These are phyloP conservation scores for Umimayanthus kanabou DNA, from an alignment of 92 coral and sea anemone genomes.

Conservation along the genomic window DNA sequence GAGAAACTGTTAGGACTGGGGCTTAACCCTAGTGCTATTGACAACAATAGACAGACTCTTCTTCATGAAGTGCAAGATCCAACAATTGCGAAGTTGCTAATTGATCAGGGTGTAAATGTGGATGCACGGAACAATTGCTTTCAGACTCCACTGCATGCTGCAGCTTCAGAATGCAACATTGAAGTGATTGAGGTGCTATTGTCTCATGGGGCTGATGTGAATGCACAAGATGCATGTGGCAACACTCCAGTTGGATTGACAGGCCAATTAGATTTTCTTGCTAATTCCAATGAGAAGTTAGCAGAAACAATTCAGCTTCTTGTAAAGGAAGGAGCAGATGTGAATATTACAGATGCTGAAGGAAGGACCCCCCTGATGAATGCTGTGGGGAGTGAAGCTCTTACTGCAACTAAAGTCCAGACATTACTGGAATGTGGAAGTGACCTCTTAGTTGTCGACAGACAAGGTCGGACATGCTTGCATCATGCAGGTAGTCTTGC, in stretches of 20 bases:
- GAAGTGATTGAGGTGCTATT: conserved; percentile 6
- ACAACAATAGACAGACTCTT: background rate
- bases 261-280: background rate
- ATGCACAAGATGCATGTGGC: conserved; percentile 32
- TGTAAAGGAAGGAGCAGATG: conserved; percentile 42
- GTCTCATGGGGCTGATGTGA: conserved; percentile 29
- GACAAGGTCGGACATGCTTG: conserved; percentile 21
- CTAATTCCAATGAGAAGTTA: background rate
- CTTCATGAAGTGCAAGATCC: conserved; percentile 30
- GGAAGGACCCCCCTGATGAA: conserved; percentile 38
- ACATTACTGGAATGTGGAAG: conserved; percentile 28
- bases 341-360: conserved; percentile 20
- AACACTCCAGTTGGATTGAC: conserved; percentile 9
- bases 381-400: background rate
- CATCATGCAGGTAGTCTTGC: conserved; percentile 18
- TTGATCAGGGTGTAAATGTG: conserved; percentile 10
- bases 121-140: background rate
- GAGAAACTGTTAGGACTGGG: background rate
- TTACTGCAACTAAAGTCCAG: background rate
- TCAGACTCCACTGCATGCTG: conserved; percentile 39
- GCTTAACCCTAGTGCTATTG: conserved; percentile 5
- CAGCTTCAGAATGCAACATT: conserved; percentile 23
- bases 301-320: conserved; percentile 20
- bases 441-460: conserved; percentile 22
- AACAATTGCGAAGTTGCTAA: conserved; percentile 14